Conservation (phyloP, 2,888 invertebrate genomes). For the Ectemnius lituratus region DNA sequence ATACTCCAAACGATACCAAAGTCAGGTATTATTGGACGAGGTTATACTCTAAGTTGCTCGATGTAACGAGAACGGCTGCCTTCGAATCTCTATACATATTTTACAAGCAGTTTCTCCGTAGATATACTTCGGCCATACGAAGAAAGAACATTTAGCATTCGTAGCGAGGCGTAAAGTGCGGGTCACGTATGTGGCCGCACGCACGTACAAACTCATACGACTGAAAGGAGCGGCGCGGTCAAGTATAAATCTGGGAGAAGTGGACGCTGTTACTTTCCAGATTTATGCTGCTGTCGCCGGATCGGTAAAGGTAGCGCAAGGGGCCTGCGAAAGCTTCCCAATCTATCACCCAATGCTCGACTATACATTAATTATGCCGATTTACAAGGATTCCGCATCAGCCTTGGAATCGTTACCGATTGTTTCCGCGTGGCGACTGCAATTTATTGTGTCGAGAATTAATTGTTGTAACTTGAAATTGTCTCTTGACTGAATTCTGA, state of each 20-base stretch:
- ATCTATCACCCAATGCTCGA: conserved; percentile 28
- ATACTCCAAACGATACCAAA: too few species aligned
- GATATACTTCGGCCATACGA: conserved; percentile 26
- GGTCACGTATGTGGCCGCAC: conserved; percentile 17
- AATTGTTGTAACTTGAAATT: too few species aligned
- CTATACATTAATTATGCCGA: conserved; percentile 46
- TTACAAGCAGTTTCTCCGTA: conserved; percentile 37
- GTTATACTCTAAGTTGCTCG: too few species aligned
- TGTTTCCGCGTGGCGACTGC: too few species aligned
- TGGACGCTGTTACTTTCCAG: conserved; percentile 42
- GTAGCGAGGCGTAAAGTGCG: conserved; percentile 45
- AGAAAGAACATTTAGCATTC: conserved; percentile 50
- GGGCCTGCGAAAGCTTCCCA: conserved; percentile 8
- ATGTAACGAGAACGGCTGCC: conserved; percentile 9
- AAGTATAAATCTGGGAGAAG: conserved; percentile 49
- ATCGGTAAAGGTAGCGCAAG: conserved; percentile 27
- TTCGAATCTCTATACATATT: conserved; percentile 45
- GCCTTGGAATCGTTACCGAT: conserved; percentile 19
- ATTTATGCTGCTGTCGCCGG: conserved; percentile 50
- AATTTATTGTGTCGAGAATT: too few species aligned
- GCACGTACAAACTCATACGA: conserved; percentile 12
- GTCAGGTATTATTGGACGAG: too few species aligned
- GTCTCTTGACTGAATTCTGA: too few species aligned
- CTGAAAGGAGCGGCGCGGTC: conserved; percentile 38
- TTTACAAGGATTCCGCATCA: conserved; percentile 19